Evolutionary conservation across 2,797 vertebrate genomes (phyloP).

Genomic region (Acanthopagrus latus): DNA sequence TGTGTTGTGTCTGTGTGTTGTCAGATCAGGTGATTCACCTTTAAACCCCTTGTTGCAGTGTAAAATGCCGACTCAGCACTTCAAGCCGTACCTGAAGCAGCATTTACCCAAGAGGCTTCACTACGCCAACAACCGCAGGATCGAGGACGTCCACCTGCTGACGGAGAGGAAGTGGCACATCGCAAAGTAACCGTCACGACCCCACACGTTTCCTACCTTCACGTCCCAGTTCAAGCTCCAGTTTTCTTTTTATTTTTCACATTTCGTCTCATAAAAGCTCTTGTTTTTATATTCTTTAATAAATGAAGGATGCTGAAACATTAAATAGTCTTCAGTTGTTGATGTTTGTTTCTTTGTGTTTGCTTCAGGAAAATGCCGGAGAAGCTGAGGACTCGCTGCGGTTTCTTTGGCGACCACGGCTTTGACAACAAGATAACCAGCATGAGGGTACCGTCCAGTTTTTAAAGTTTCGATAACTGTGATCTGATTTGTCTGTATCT

Average conservation of each 20-base stretch:
- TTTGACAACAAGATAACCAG: constrained; percentile 98
- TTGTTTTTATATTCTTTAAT: neutral
- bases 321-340: neutral
- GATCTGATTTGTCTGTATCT: no score
- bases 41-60: constrained; percentile 84
- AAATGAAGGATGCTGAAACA: neutral
- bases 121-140: constrained; percentile 95
- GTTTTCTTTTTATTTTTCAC: no score
- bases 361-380: constrained; percentile 89
- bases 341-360: neutral
- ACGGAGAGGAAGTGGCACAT: constrained; percentile 97
- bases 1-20: neutral
- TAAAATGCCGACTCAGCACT: constrained; percentile 95
- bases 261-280: no score
- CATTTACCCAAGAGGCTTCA: constrained; percentile 97
- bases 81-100: constrained; percentile 96
- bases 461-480: neutral
- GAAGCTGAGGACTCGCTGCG: constrained; percentile 85
- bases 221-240: no score
- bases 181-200: constrained; percentile 85
- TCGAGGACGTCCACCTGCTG: constrained; percentile 95
- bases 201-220: no score
- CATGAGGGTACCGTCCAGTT: constrained; percentile 90
- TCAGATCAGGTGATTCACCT: constrained; percentile 24
- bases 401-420: constrained; percentile 95